Conservation (phyloP, 2,888 invertebrate genomes). For the Zaprionus obscuricornis region DNA sequence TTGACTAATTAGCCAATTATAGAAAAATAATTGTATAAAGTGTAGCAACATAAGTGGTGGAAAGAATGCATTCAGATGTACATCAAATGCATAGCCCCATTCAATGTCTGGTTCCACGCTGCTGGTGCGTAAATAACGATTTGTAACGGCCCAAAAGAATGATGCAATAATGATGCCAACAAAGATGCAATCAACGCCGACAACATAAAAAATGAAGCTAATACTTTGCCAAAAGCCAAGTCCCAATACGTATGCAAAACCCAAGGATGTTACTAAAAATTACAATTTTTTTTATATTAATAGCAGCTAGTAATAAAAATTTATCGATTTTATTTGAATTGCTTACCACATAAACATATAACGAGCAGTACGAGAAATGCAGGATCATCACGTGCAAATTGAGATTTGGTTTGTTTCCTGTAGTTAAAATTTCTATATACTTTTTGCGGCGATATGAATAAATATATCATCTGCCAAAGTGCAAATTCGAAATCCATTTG, state of each 20-base stretch:
- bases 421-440: slow-evolving; percentile 98
- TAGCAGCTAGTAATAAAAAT: not conserved
- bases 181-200: slow-evolving; percentile 97
- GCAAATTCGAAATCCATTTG: slow-evolving; percentile 99
- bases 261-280: slow-evolving; percentile 92
- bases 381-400: slow-evolving; percentile 99
- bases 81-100: slow-evolving; percentile 99
- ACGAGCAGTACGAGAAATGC: slow-evolving; percentile 97
- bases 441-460: slow-evolving; percentile 97
- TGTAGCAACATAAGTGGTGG: slow-evolving; percentile 97
- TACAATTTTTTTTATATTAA: not conserved
- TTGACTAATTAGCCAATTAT: slow-evolving; percentile 91
- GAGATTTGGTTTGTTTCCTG: slow-evolving; percentile 98
- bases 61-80: slow-evolving; percentile 99
- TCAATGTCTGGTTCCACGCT: slow-evolving; percentile 87
- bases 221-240: slow-evolving; percentile 89
- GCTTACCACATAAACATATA: slow-evolving; percentile 90
- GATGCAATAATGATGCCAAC: slow-evolving; percentile 94
- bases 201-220: slow-evolving; percentile 94
- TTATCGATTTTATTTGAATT: not conserved
- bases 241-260: slow-evolving; percentile 91
- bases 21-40: slow-evolving; percentile 95
- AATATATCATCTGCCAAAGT: slow-evolving; percentile 99
- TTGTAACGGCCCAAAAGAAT: slow-evolving; percentile 90
- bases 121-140: slow-evolving; percentile 81